Conservation (phyloP, 2,113 vertebrate species). For the Actinemys pallida region DNA sequence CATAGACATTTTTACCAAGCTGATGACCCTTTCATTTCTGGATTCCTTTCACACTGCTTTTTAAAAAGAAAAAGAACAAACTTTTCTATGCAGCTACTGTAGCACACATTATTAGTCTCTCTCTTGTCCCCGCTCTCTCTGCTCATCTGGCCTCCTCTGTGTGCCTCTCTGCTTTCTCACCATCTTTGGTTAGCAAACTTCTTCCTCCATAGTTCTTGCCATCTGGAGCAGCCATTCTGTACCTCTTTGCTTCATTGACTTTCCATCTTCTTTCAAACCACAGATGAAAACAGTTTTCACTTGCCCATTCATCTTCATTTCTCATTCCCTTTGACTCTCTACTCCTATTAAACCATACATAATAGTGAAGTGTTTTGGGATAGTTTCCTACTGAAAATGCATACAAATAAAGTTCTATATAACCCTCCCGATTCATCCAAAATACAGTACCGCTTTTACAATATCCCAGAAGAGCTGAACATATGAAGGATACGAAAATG, state of each 20-base stretch:
- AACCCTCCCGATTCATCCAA: not conserved
- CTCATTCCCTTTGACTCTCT: not conserved
- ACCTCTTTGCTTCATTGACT: not conserved
- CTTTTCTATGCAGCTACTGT: not conserved
- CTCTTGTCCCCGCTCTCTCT: not conserved
- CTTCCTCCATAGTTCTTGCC: not conserved
- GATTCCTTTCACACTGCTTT: not conserved
- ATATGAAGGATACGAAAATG: not conserved
- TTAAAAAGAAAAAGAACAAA: not conserved
- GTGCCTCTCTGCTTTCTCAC: not conserved
- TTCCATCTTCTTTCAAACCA: not conserved
- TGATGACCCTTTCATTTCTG: not conserved
- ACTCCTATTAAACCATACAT: not conserved
- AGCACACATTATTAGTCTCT: not conserved
- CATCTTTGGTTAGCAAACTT: not conserved
- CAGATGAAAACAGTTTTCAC: not conserved
- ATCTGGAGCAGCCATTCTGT: not conserved
- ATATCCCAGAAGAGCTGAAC: not conserved
- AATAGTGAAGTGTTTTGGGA: not conserved
- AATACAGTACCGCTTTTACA: not conserved
- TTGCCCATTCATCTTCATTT: not conserved
- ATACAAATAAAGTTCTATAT: not conserved
- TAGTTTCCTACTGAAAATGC: not conserved
- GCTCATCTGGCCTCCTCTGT: not conserved
- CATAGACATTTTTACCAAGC: accelerated